Evolutionary conservation across 2,113 vertebrate species (phyloP), one percentile per base, ranked within the genome.

Genomic region (Etheostoma spectabile): DNA sequence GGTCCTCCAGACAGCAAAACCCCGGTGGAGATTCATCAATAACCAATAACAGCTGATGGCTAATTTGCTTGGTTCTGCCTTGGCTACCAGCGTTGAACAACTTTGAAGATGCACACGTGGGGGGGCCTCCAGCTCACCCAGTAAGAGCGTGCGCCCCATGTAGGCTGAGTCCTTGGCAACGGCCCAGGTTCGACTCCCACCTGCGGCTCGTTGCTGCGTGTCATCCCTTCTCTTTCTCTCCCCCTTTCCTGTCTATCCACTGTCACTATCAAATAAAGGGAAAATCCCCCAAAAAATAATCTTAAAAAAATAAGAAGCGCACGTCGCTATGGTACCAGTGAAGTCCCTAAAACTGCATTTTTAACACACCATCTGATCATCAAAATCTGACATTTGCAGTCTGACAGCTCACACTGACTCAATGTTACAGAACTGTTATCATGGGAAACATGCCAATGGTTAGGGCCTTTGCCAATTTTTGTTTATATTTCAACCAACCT

Each of bases 1-100:
- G 51, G 24, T 48, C 67, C 14, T 42, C 42, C 27, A 33, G 49
- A 30, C 48, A 63, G 55, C 21, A 1, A 8, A 55, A 55, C 30
- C 10, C 38, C 73, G 52, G 8, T n/a, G 18, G n/a, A 51, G 52
- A 42, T 53, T 46, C 55, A 61, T 61, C 79, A 53, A 51, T 51
- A 24, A 76, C 62, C 22, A 65, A 33, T 49, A 45, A 65, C 27
- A 24, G 21, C 68, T 35, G 21, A 51, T 19, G 16, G 24, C 38
- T 63, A 10, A 48, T 56, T 55, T 33, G 11, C 11, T 57, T 79
- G 14, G 33, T 33, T 46, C 49, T 64, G 33, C 35, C 42, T 24
- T 14, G 21, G 24, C 38, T 46, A 46, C 12, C 35, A 16, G 19
- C 1, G 1, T 33, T 30, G 52, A 66, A 35, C 24, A 22, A 33